These are phyloP conservation scores for Leptonema lineaticorne DNA, from an alignment of 1,140 invertebrate genomes.

Conservation along the genomic window DNA sequence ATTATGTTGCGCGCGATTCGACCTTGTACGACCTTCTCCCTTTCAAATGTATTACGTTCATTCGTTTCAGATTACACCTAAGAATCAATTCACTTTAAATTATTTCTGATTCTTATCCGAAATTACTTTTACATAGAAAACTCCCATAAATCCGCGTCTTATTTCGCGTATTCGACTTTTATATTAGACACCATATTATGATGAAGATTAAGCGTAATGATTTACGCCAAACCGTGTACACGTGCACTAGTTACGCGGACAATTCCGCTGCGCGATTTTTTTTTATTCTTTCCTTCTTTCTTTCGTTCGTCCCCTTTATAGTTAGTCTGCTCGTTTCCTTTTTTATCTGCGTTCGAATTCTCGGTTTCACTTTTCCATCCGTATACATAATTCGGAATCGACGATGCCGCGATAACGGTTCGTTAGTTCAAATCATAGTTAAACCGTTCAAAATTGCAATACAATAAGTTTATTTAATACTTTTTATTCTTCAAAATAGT, in stretches of 20 bases:
- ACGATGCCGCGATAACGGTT: neutral
- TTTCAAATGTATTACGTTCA: constrained; percentile 16
- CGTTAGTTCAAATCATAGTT: constrained; percentile 23
- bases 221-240: neutral
- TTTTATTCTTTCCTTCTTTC: too few species aligned
- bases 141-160: neutral
- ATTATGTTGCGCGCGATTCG: neutral
- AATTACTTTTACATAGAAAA: neutral
- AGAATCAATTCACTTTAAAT: constrained; percentile 19
- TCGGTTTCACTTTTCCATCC: neutral
- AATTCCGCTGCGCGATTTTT: too few species aligned
- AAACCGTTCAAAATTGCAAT: constrained; percentile 25
- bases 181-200: neutral
- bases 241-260: too few species aligned
- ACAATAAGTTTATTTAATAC: constrained; percentile 22
- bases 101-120: constrained; percentile 9
- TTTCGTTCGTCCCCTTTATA: neutral
- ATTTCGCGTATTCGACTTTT: too few species aligned
- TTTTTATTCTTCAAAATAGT: neutral
- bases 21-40: constrained; percentile 16
- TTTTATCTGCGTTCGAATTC: neutral
- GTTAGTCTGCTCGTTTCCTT: neutral
- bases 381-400: neutral
- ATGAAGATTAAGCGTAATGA: too few species aligned
- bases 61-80: constrained; percentile 16